Percentiles rank a stretch among this genome's conserved stretches.
phyloP scores from a whole-genome alignment of 2,888 invertebrate genomes.

The Eremobia ochroleuca region DNA sequence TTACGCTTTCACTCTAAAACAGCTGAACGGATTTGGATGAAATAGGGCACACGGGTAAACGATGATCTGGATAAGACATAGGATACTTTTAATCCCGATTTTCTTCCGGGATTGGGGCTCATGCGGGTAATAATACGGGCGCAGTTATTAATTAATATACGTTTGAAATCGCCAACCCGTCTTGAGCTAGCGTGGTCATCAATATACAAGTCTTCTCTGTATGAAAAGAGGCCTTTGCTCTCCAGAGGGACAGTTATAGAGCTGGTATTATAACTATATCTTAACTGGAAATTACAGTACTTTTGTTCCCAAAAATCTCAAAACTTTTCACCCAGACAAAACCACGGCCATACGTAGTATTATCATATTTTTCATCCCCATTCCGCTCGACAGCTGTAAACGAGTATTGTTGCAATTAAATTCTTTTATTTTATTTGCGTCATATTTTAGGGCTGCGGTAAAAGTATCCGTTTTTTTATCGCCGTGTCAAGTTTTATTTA shows the following conservation, averaged over 20 bases:
- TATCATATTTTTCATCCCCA: conserved; percentile 24
- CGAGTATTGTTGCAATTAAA: conserved; percentile 57
- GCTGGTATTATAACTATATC: background rate
- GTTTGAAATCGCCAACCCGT: too few species aligned
- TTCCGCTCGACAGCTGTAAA: conserved; percentile 41
- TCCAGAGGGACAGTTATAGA: background rate
- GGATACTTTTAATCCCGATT: too few species aligned
- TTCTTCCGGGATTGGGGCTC: too few species aligned
- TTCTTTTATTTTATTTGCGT: conserved; percentile 53
- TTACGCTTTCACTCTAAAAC: too few species aligned
- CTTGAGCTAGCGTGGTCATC: background rate
- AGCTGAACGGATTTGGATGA: too few species aligned
- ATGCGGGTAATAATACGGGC: too few species aligned
- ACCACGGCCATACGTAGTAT: background rate
- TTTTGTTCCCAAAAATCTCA: background rate
- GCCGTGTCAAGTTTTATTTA: conserved; percentile 46
- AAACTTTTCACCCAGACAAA: background rate
- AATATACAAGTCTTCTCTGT: background rate
- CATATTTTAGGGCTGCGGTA: conserved; percentile 46
- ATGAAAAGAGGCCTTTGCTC: background rate
- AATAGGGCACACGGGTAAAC: too few species aligned
- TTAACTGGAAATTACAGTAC: background rate
- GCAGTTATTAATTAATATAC: too few species aligned
- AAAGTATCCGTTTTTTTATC: conserved; percentile 38
- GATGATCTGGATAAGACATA: too few species aligned